These are phyloP conservation scores for Thysanoteuthis rhombus DNA, from an alignment of 2,888 invertebrate species.

Conservation along the genomic window DNA sequence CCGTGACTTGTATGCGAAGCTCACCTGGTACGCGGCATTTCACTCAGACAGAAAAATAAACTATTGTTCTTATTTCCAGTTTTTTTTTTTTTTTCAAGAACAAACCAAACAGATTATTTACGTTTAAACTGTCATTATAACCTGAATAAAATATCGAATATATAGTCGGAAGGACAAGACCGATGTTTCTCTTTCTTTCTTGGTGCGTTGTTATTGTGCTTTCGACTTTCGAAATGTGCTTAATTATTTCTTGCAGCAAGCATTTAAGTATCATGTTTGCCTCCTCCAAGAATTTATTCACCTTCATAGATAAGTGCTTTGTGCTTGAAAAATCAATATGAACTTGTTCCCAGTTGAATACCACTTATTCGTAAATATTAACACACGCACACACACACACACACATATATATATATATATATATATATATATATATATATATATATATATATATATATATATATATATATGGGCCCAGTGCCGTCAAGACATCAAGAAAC, in stretches of 20 bases:
- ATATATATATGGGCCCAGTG: no score
- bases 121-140: background rate
- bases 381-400: no score
- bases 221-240: no score
- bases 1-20: background rate
- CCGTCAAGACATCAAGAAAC: no score
- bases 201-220: no score
- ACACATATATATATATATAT: background rate
- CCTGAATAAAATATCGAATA: background rate
- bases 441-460: background rate
- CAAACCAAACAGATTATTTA: background rate
- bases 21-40: background rate
- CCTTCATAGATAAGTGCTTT: no score
- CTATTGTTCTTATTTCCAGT: background rate
- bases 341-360: no score
- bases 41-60: background rate
- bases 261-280: no score
- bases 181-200: no score
- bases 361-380: no score
- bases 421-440: conserved; percentile 16
- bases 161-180: background rate
- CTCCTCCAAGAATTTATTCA: background rate
- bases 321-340: no score
- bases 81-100: background rate
- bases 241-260: no score